phyloP scores from a whole-genome alignment of 1,140 invertebrate genomes.

The Stegodyphus mimosarum region DNA sequence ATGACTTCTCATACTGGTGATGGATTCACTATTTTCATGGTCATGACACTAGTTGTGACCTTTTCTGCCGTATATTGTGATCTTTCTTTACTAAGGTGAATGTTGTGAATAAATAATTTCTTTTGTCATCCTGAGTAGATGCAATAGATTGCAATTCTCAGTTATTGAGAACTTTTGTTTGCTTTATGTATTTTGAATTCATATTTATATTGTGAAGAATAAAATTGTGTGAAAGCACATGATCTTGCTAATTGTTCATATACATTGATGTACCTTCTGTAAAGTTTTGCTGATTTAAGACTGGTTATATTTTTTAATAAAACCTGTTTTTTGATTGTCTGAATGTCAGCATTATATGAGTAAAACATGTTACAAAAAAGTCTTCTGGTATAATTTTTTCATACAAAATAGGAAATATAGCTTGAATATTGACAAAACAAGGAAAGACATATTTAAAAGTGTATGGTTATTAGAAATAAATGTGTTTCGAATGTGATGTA shows the following conservation, averaged over 20 bases:
- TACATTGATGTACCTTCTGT: conserved; percentile 12
- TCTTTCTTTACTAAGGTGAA: conserved; percentile 30
- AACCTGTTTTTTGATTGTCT: conserved; percentile 24
- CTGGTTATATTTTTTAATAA: conserved; percentile 48
- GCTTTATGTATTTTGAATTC: conserved; percentile 35
- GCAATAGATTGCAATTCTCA: conserved; percentile 25
- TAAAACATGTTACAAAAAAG: too few species aligned
- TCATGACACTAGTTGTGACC: conserved; percentile 16
- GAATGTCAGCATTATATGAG: background rate
- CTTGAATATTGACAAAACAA: too few species aligned
- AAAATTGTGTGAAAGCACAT: conserved; percentile 31
- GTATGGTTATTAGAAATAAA: too few species aligned
- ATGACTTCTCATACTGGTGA: conserved; percentile 15
- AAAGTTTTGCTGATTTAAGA: conserved; percentile 40
- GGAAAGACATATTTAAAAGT: too few species aligned
- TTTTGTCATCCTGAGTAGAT: conserved; percentile 9
- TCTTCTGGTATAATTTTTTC: too few species aligned
- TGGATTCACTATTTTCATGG: conserved; percentile 47
- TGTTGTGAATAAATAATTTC: conserved; percentile 13
- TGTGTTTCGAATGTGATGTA: too few species aligned
- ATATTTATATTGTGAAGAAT: conserved; percentile 35
- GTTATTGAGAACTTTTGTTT: conserved; percentile 10
- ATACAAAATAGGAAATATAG: too few species aligned
- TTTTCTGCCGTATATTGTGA: conserved; percentile 40
- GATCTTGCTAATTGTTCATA: conserved; percentile 38